A percentile compares a stretch with the other conserved stretches of the same genome.
phyloP scores from a whole-genome alignment of 2,888 invertebrate genomes.

The Eupithecia subumbrata region DNA sequence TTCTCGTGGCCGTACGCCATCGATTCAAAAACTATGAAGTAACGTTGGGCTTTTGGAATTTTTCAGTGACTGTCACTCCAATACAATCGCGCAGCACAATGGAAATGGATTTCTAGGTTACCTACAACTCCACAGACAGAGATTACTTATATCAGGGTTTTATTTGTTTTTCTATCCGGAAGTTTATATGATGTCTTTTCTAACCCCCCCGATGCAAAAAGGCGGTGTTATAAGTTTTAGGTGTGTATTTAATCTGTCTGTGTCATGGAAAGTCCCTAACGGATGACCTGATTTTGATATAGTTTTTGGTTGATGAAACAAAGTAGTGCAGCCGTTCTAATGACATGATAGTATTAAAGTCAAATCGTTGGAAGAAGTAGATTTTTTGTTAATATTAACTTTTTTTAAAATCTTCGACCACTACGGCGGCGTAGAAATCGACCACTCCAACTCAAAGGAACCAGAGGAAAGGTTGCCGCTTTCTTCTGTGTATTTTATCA shows the following conservation, averaged over 20 bases:
- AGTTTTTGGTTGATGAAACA: neutral
- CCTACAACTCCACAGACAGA: neutral
- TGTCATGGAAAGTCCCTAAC: neutral
- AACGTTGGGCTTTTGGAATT: neutral
- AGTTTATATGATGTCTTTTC: neutral
- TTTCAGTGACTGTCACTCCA: neutral
- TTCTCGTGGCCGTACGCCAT: neutral
- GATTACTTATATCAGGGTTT: neutral
- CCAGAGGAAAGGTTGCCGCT: neutral
- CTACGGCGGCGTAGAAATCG: no score
- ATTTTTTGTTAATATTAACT: neutral
- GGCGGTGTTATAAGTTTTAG: neutral
- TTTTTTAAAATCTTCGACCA: no score
- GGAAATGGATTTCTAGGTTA: conserved; percentile 4
- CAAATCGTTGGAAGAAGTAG: neutral
- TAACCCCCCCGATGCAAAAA: neutral
- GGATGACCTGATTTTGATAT: neutral
- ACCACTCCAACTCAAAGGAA: neutral
- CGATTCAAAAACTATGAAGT: neutral
- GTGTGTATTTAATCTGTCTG: neutral
- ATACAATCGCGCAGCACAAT: neutral
- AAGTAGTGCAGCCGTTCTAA: no score
- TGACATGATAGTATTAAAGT: neutral
- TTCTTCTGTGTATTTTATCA: neutral
- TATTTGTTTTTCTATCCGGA: neutral